A percentile compares a stretch with the other conserved stretches of the same genome.
Conservation (phyloP, 2,797 vertebrate genomes). For the Anas bernieri region DNA sequence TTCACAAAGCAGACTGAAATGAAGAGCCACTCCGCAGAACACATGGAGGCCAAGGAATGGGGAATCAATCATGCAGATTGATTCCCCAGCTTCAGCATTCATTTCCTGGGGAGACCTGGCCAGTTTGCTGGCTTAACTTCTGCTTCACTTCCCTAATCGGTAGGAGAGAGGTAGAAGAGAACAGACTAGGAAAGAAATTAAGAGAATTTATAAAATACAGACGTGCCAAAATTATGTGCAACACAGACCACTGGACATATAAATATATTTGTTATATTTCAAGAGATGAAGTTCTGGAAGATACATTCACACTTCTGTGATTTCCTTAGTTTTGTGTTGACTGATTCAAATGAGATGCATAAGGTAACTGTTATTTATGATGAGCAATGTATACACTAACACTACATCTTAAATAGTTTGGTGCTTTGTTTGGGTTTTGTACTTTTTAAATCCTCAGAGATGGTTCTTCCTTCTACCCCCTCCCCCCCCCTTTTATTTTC, state of each 20-base stretch:
- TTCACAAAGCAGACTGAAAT: background rate
- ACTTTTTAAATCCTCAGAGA: background rate
- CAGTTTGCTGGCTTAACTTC: background rate
- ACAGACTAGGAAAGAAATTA: background rate
- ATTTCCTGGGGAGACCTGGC: background rate
- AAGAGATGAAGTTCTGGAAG: background rate
- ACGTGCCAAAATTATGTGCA: background rate
- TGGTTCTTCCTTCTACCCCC: background rate
- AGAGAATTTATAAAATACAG: background rate
- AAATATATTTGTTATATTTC: background rate
- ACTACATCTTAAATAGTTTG: background rate
- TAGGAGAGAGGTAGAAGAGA: background rate
- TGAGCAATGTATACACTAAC: background rate
- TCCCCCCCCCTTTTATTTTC: background rate
- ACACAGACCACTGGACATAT: background rate
- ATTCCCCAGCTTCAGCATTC: background rate
- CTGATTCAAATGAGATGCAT: background rate
- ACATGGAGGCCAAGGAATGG: background rate
- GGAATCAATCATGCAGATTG: background rate
- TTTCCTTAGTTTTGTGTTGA: background rate
- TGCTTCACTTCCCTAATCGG: background rate
- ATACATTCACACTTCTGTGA: background rate
- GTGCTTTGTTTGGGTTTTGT: background rate
- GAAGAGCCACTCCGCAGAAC: background rate
- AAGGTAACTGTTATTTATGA: background rate